Evolutionary conservation across 2,888 invertebrate genomes (phyloP), one percentile per base, ranked within the genome.

Genomic region (Melinaea menophilus): DNA sequence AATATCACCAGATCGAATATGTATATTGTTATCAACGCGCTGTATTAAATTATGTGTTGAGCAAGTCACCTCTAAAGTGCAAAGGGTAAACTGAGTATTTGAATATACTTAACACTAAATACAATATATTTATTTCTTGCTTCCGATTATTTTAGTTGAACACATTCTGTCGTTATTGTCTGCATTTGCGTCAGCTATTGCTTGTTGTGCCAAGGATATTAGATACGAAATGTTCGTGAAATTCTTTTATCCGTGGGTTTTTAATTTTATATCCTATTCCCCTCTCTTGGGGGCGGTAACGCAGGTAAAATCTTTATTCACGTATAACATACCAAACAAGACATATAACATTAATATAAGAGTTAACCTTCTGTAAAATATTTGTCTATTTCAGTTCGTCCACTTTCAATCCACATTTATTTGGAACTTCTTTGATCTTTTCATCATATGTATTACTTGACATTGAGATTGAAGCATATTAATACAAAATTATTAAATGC

Each of bases 391-490:
- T 59, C 79, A 90, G 90, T 86, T 91, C 55, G 79, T 93, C 11
- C 94, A 94, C 75, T 81, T 94, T 51, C 88, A 94, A 60, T 91
- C 93, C 7, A 94, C 95, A 0, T 94, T 95, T 62, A 91, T 93
- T 1, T 95, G 95, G 95, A 95, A 93, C 74, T 95, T 93, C 72
- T 93, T 94, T 67, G 95, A 95, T 76, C 80, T 95, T 45, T 95
- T 95, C 76, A 93, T 95, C 56, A 95, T 95, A 76, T 86, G 94
- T 57, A 88, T 71, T 94, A 94, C 35, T 79, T 95, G 69, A 91
- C 94, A 0, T 92, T 93, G 22, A 90, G 93, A 57, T 92, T 95
- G 71, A 88, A 92, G 33, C 93, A 94, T 73, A 83, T 94, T 2
- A 94, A 94, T 67, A 79, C 78, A 58, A 88, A 84, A 61, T 73